phyloP scores from a whole-genome alignment of 2,113 vertebrate genomes.

The Arvicanthis niloticus region DNA sequence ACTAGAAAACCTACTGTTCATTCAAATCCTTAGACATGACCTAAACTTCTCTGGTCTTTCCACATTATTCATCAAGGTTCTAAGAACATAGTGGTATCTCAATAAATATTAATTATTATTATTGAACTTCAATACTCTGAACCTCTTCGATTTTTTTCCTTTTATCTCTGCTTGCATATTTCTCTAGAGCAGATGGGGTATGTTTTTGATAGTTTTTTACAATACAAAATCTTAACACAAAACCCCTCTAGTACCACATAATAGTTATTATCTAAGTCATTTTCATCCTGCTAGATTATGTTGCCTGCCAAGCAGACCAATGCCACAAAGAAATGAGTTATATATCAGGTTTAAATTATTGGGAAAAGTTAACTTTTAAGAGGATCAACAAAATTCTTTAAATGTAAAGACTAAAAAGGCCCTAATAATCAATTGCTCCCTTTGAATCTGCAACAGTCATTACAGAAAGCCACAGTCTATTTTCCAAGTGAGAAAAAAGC shows the following conservation, averaged over 20 bases:
- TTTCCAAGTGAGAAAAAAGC: constrained; percentile 11
- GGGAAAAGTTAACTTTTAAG: neutral
- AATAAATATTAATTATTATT: neutral
- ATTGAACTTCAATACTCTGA: neutral
- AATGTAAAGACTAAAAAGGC: neutral
- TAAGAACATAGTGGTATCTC: neutral
- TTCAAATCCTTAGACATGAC: neutral
- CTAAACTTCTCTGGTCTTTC: neutral
- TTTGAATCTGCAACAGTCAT: constrained; percentile 1
- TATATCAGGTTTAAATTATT: neutral
- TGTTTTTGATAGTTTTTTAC: neutral
- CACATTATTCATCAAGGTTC: neutral
- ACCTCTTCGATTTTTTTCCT: neutral
- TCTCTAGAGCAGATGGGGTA: neutral
- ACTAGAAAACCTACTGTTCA: neutral
- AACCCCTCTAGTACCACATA: neutral
- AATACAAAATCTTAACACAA: constrained; percentile 11
- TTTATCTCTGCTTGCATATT: neutral
- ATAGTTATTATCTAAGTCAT: neutral
- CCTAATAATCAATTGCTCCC: constrained; percentile 1
- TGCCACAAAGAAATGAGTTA: neutral
- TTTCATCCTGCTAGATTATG: neutral
- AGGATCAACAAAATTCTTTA: neutral
- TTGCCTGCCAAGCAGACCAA: neutral
- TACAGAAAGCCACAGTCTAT: constrained; percentile 38